phyloP scores from a whole-genome alignment of 37 sponge, comb jelly and placozoan species.

The Theonella swinhoei region DNA sequence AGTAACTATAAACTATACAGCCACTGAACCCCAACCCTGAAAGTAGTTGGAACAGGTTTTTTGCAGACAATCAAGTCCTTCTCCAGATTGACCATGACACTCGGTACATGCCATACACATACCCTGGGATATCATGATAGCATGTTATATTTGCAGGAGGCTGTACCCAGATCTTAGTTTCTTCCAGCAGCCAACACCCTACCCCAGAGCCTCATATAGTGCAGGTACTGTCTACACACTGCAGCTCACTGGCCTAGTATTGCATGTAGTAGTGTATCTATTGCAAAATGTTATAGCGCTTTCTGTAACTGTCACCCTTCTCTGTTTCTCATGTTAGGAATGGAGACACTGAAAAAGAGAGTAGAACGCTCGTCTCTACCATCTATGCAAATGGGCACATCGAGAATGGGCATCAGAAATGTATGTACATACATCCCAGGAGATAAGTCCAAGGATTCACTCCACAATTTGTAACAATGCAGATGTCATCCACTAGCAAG shows the following conservation, averaged over 20 bases:
- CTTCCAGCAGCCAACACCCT: constrained; percentile 90
- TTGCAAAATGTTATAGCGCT: too few relatives aligned
- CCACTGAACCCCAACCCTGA: constrained; percentile 87
- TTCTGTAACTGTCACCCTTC: too few relatives aligned
- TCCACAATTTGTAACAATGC: not conserved
- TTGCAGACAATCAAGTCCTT: constrained; percentile 90
- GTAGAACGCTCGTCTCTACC: constrained; percentile 61
- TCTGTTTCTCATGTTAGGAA: constrained; percentile 1
- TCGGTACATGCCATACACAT: constrained; percentile 7
- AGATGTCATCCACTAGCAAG: not conserved
- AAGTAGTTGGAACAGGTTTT: constrained; percentile 81
- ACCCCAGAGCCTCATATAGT: constrained; percentile 58
- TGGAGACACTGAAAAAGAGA: constrained; percentile 60
- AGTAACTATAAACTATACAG: too few relatives aligned
- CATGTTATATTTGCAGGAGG: constrained; percentile 21
- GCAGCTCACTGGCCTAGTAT: too few relatives aligned
- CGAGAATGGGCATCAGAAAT: constrained; percentile 65
- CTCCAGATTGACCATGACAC: constrained; percentile 93
- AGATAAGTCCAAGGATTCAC: not conserved
- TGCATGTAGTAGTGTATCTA: not conserved
- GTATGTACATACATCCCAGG: constrained; percentile 11
- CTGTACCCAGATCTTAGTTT: constrained; percentile 94
- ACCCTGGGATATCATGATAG: not conserved
- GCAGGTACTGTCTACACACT: constrained; percentile 33
- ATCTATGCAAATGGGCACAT: constrained; percentile 61